Conservation (phyloP, 1,140 invertebrate genomes). For the Drosophila sucinea region DNA sequence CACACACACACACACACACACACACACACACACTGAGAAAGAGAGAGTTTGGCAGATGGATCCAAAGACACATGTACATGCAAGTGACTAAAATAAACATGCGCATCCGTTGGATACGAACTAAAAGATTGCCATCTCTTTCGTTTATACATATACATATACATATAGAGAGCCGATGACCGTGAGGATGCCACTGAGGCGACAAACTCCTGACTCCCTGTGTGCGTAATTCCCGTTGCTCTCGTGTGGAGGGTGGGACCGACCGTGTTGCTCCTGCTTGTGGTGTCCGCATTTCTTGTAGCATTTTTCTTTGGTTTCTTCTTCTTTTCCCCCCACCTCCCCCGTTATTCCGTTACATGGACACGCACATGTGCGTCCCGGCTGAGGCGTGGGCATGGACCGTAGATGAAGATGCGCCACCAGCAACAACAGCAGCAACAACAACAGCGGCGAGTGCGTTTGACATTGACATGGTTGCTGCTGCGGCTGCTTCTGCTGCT, state of each 20-base stretch:
- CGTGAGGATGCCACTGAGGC: conserved; percentile 63
- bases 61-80: conserved; percentile 7
- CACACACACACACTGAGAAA: background rate
- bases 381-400: conserved; percentile 12
- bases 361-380: conserved; percentile 52
- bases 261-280: conserved; percentile 48
- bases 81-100: conserved; percentile 72
- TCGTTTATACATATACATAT: background rate
- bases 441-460: conserved; percentile 60
- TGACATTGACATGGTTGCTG: conserved; percentile 76
- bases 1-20: conserved; percentile 35
- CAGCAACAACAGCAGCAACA: conserved; percentile 5
- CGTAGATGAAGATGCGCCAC: conserved; percentile 21
- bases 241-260: conserved; percentile 17
- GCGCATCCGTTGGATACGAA: conserved; percentile 69
- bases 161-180: conserved; percentile 48
- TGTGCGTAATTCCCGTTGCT: background rate
- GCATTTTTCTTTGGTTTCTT: conserved; percentile 35
- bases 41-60: conserved; percentile 13
- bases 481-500: background rate
- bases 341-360: conserved; percentile 47
- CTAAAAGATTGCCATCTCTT: conserved; percentile 21
- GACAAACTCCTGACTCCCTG: conserved; percentile 46
- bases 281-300: conserved; percentile 56
- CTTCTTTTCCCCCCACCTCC: conserved; percentile 2